phyloP scores from a whole-genome alignment of 2,113 vertebrate species.

The Alectura lathami region DNA sequence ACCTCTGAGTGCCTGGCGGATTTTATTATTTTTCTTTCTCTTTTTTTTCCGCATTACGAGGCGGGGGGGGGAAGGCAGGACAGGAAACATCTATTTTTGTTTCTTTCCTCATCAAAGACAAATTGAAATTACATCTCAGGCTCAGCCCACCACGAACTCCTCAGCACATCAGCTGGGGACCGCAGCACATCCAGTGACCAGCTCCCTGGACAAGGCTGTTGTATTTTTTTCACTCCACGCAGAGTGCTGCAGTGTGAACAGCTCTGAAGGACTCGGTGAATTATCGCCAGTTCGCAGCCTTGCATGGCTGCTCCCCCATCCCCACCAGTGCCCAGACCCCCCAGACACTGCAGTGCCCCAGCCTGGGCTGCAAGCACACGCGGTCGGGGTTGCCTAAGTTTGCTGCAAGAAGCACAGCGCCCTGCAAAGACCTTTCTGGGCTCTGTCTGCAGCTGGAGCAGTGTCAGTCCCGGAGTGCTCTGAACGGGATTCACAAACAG shows the following conservation, averaged over 20 bases:
- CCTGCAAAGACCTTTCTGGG: neutral
- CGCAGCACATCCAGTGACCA: neutral
- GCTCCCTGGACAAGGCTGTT: neutral
- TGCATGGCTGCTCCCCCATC: fast-evolving
- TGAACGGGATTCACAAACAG: neutral
- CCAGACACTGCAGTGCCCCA: neutral
- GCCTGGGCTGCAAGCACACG: neutral
- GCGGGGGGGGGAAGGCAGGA: neutral
- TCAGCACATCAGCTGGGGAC: neutral
- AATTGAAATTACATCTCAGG: conserved; percentile 43
- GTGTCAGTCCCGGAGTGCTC: neutral
- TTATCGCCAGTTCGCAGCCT: neutral
- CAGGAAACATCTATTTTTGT: conserved; percentile 14
- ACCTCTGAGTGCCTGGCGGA: neutral
- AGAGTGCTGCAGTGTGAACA: neutral
- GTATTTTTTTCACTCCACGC: neutral
- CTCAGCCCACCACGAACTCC: conserved; percentile 8
- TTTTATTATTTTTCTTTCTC: conserved; percentile 41
- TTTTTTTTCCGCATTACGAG: neutral
- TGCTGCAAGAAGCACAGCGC: neutral
- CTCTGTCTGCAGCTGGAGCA: neutral
- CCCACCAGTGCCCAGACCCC: neutral
- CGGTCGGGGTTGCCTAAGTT: neutral
- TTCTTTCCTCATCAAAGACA: conserved; percentile 18
- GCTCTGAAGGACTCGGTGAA: neutral